These are phyloP conservation scores for Cristatella mucedo DNA, from an alignment of 2,888 invertebrate genomes.

Conservation along the genomic window DNA sequence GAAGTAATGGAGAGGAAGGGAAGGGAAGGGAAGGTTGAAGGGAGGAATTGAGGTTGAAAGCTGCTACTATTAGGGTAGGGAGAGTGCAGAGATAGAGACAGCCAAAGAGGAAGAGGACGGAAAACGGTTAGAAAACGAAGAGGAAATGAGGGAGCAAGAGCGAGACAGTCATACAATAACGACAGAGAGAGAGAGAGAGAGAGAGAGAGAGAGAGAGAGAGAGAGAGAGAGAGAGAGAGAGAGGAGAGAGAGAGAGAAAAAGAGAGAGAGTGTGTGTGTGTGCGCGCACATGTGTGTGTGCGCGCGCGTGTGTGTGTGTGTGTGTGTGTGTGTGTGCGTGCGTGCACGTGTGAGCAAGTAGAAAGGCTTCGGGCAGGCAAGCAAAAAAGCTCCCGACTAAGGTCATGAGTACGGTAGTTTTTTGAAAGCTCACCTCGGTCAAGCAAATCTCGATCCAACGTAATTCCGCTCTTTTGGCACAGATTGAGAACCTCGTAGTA, in stretches of 20 bases:
- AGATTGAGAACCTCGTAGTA: conserved; percentile 22
- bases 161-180: background rate
- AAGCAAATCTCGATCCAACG: conserved; percentile 20
- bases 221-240: conserved; percentile 1
- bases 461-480: conserved; percentile 21
- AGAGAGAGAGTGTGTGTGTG: background rate
- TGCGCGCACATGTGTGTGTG: no score
- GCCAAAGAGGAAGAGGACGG: background rate
- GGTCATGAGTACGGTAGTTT: no score
- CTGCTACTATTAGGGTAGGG: background rate
- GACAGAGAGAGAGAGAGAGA: background rate
- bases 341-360: no score
- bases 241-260: background rate
- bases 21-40: background rate
- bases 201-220: background rate
- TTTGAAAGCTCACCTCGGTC: conserved; percentile 25
- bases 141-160: background rate
- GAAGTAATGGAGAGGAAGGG: background rate
- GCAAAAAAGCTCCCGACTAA: no score
- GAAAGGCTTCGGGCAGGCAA: no score
- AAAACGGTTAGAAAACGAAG: background rate
- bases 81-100: background rate
- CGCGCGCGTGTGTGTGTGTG: no score
- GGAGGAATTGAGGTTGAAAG: background rate
- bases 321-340: no score